Evolutionary conservation across 2,113 vertebrate genomes (phyloP).

Genomic region (Grus americana): DNA sequence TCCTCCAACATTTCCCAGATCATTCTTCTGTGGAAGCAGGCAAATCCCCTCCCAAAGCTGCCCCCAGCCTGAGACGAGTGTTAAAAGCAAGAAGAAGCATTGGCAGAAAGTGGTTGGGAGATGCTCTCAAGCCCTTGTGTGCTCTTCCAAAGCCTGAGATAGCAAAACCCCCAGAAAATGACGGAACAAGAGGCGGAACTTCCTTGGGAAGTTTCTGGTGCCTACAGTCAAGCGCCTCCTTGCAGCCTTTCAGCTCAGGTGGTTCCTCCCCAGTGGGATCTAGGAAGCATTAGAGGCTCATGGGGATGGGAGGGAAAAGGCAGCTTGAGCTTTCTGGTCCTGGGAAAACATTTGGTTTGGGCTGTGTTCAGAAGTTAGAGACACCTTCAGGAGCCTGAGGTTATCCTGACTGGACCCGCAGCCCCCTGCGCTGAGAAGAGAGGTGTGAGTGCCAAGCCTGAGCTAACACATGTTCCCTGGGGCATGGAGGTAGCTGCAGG

Average conservation of each 20-base stretch:
- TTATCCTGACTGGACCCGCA: background rate
- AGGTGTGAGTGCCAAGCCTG: background rate
- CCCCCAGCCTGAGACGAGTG: background rate
- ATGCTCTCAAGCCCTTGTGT: background rate
- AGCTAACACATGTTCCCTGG: background rate
- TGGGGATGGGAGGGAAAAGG: background rate
- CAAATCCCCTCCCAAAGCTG: background rate
- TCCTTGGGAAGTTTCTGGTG: background rate
- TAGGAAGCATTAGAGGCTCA: background rate
- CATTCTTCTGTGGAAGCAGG: background rate
- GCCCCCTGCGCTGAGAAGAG: background rate
- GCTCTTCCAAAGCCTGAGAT: background rate
- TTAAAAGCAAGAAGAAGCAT: background rate
- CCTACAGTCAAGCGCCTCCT: background rate
- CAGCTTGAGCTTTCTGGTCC: background rate
- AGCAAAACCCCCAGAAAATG: background rate
- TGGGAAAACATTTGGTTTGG: background rate
- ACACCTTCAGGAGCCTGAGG: background rate
- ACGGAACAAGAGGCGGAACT: background rate
- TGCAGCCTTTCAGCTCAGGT: background rate
- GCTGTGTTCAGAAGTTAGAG: background rate
- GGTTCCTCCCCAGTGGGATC: background rate
- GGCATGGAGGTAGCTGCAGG: background rate
- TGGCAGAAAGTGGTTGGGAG: background rate
- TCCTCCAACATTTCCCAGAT: background rate